Percentiles rank a stretch among this genome's conserved stretches.
phyloP scores from a whole-genome alignment of 1,140 invertebrate species.

The Lepidotrigona ventralis region DNA sequence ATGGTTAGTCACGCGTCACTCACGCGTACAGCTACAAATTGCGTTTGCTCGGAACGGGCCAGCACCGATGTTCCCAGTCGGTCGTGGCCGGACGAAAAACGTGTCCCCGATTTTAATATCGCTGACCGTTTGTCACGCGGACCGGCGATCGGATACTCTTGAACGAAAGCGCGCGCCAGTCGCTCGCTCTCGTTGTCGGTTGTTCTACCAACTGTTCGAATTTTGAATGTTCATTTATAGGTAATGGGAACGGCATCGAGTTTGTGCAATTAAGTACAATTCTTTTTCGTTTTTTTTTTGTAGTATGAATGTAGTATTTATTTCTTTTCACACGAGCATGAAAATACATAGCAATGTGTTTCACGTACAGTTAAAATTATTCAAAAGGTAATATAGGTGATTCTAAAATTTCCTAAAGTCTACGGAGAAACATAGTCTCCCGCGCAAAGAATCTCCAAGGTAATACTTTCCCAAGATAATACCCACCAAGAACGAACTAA shows the following conservation, averaged over 20 bases:
- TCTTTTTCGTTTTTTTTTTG: background rate
- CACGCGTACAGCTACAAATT: constrained; percentile 63
- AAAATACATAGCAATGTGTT: background rate
- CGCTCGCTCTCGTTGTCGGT: too few relatives aligned
- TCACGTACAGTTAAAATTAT: background rate
- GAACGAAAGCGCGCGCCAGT: background rate
- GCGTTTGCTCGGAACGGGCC: constrained; percentile 41
- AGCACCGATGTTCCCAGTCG: background rate
- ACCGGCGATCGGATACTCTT: background rate
- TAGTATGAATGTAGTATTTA: too few relatives aligned
- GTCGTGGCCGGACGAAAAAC: constrained; percentile 46
- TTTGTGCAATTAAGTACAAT: background rate
- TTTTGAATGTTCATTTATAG: background rate
- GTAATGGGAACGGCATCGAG: background rate
- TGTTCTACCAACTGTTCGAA: too few relatives aligned
- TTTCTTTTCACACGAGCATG: background rate
- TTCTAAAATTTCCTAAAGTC: background rate
- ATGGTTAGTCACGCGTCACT: constrained; percentile 66
- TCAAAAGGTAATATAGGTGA: background rate
- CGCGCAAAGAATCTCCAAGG: background rate
- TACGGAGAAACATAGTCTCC: too few relatives aligned
- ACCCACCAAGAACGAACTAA: background rate
- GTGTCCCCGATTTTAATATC: constrained; percentile 61
- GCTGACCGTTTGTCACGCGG: constrained; percentile 51
- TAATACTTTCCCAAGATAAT: background rate